Percentiles rank a stretch among this genome's conserved stretches.
phyloP scores from a whole-genome alignment of 2,797 vertebrate species.

The Bucorvus abyssinicus region DNA sequence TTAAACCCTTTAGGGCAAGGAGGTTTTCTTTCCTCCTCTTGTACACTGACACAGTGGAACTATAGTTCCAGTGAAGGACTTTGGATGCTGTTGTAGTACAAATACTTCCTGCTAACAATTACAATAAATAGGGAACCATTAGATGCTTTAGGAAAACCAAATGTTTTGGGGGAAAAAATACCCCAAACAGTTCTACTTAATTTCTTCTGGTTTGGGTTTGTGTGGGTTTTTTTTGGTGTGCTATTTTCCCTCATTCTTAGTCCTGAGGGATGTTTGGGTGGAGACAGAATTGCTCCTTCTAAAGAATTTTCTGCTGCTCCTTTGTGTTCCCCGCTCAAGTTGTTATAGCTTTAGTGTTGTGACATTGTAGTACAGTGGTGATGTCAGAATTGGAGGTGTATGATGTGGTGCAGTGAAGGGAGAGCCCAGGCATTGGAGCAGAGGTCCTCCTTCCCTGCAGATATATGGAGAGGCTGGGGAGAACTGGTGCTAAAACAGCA shows the following conservation, averaged over 20 bases:
- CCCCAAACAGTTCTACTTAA: background rate
- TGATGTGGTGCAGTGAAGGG: background rate
- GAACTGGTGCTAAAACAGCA: background rate
- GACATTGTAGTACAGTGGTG: background rate
- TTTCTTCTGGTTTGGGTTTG: background rate
- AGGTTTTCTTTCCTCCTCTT: constrained; percentile 11
- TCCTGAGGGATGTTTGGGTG: background rate
- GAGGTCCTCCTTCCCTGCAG: background rate
- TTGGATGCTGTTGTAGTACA: background rate
- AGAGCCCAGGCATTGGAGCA: background rate
- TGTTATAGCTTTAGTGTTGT: background rate
- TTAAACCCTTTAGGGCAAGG: constrained; percentile 31
- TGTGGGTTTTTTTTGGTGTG: background rate
- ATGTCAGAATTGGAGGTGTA: background rate
- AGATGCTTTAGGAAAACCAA: background rate
- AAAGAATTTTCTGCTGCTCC: background rate
- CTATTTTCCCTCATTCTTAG: background rate
- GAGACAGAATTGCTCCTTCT: background rate
- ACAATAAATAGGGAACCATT: background rate
- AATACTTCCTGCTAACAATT: constrained; percentile 31
- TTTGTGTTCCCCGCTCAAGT: background rate
- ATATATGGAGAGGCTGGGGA: background rate
- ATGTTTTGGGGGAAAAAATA: background rate
- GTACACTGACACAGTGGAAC: background rate
- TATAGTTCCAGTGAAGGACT: background rate